Evolutionary conservation across 1,140 invertebrate species (phyloP), one percentile per base, ranked within the genome.

Genomic region (Elysia chlorotica): DNA sequence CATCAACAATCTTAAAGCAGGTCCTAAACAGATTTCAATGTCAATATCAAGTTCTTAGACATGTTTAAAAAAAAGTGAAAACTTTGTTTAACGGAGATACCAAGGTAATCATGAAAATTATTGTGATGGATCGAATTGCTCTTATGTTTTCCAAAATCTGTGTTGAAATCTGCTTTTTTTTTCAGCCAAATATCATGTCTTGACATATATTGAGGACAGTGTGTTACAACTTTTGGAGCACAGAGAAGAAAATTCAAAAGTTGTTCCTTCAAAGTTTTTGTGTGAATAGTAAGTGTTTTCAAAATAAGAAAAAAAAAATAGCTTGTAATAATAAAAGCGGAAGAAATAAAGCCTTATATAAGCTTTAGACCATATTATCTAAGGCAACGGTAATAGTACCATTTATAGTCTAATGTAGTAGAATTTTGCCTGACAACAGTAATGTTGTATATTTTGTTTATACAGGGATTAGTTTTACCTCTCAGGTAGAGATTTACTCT

Each of bases 241-340:
- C 71, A 81, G 81, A 76, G 85, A 87, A 38, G 83, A 86, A 67
- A 86, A 87, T 69, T 82, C 87, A 2, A 88, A 88, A 81, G 76
- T 87, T 19, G 85, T 85, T 75, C 73, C 83, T 25, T 61, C 81
- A 4, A 86, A 86, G 74, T 87, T 85, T 65, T 76, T 88, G 31
- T 81, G 78, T 79, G 82, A 87, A 79, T 88, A 88, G 87, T 88
- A 82, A 83, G 85, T 85, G 54, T 71, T 35, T 30, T 3, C 2
- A 59, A 1, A 54, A 10, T 33, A 31, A 10, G 6, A 10, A 59
- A 21, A 10, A 59, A 25, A 59, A 10, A 59, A 21, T 59, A 25
- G 10, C n/a, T 48, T 48, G 10, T 48, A 10, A 48, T 31, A 63
- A 35, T 35, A 14, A 23, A 35, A 63, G 61, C 4, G 17, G 17